A percentile compares a stretch with the other conserved stretches of the same genome.
phyloP scores from a whole-genome alignment of 2,888 invertebrate genomes.

The Achlya flavicornis region DNA sequence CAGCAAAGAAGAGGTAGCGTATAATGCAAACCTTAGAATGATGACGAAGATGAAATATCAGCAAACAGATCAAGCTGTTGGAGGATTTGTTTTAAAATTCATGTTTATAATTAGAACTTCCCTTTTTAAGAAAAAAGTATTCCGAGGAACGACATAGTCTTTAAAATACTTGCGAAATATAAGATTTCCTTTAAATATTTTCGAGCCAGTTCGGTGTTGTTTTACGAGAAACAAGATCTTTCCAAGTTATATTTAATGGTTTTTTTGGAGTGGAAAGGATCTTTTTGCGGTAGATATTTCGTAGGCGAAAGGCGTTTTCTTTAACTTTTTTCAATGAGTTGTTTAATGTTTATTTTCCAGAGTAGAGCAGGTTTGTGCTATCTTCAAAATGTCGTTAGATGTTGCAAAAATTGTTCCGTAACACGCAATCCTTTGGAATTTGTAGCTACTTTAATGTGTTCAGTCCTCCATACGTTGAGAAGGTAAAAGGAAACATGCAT shows the following conservation, averaged over 20 bases:
- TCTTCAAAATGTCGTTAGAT: background rate
- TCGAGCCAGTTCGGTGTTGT: constrained; percentile 1
- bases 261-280: background rate
- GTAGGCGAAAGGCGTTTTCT: background rate
- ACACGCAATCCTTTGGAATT: background rate
- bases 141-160: background rate
- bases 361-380: background rate
- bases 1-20: background rate
- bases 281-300: background rate
- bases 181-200: background rate
- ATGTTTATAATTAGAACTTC: too few relatives aligned
- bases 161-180: background rate
- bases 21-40: background rate
- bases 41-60: background rate
- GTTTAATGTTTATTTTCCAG: background rate
- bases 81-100: background rate
- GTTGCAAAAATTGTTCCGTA: background rate
- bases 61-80: too few relatives aligned
- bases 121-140: background rate
- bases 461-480: background rate
- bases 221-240: background rate
- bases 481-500: background rate
- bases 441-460: background rate
- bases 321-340: background rate
- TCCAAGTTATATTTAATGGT: constrained; percentile 1